These are phyloP conservation scores for Pediacus dermestoides DNA, from an alignment of 2,888 invertebrate genomes.

Conservation along the genomic window DNA sequence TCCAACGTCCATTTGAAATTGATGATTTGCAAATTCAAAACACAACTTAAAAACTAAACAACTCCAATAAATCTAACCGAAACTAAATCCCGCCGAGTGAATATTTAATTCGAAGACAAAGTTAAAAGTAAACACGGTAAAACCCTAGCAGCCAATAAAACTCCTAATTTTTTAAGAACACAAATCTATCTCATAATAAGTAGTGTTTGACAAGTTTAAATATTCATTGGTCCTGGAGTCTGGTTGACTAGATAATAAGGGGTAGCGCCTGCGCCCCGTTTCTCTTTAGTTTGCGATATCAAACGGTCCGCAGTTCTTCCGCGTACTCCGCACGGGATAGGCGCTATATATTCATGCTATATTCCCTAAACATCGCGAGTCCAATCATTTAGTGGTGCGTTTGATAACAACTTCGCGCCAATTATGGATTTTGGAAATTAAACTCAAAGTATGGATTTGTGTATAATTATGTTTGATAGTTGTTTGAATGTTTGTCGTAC, in stretches of 20 bases:
- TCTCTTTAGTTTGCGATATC: slow-evolving; percentile 23
- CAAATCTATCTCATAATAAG: slow-evolving; percentile 17
- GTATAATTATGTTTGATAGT: neutral
- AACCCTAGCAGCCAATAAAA: too few species aligned
- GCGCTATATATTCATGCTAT: slow-evolving; percentile 17
- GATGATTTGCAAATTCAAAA: too few species aligned
- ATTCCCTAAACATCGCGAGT: slow-evolving; percentile 13
- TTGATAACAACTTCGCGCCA: neutral
- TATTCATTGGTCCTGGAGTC: slow-evolving; percentile 34
- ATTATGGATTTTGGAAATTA: neutral
- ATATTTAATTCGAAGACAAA: too few species aligned
- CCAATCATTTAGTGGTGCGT: slow-evolving; percentile 10
- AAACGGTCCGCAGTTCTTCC: slow-evolving; percentile 39
- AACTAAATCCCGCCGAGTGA: too few species aligned
- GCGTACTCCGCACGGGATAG: slow-evolving; percentile 33
- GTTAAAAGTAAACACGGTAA: too few species aligned
- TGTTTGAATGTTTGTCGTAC: neutral
- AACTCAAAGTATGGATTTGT: slow-evolving; percentile 1
- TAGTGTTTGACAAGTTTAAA: slow-evolving; percentile 34
- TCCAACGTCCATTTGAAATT: too few species aligned
- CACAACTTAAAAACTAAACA: too few species aligned
- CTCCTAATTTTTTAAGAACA: too few species aligned
- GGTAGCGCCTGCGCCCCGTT: slow-evolving; percentile 32
- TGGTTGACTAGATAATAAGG: slow-evolving; percentile 35
- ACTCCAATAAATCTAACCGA: too few species aligned